Evolutionary conservation across 1,140 invertebrate species (phyloP), one percentile per base, ranked within the genome.

Genomic region (Scaptodrosophila lebanonensis): DNA sequence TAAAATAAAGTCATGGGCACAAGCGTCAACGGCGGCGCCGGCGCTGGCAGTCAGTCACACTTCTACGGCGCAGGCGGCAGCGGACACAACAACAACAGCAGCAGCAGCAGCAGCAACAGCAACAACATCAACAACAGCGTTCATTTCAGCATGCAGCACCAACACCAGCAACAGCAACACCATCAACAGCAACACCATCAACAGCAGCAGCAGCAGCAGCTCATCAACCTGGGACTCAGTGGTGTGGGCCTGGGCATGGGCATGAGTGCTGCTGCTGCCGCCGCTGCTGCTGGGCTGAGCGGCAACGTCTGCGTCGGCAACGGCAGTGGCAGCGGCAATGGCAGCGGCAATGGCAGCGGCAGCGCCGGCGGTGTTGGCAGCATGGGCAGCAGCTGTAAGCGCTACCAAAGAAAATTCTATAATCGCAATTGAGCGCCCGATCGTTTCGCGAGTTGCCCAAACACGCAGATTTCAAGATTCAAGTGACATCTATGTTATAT

Each of bases 341-440:
- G 45, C n/a, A 51, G 51, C n/a, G 52, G 39, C 16, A 30, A 22
- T 18, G 57, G 59, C 16, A 51, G 53, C 11, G 30, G 35, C 15
- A 50, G n/a, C 3, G 61, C 51, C 13, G 65, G 66, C 45, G 71
- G 76, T 43, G 76, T 60, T 43, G 76, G 76, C 62, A 68, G 77
- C 71, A 67, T 70, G 36, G 56, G 79, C 30, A 79, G 64, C 66
- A 71, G 72, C 67, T 85, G 83, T 61, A 85, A 72, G 53, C 73
- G 83, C 77, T 85, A 86, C 66, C 84, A 86, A 82, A 83, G 84
- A 77, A 86, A 86, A 73, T 86, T 85, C 52, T 86, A 86, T 54
- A 72, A 77, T 60, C 83, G 83, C 72, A 77, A 84, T 62, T 84
- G 43, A 68, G 13, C 20, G 13, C 17, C 45, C 30, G 25, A 9